Evolutionary conservation across 2,113 vertebrate genomes (phyloP).

Genomic region (Crotalus viridis): DNA sequence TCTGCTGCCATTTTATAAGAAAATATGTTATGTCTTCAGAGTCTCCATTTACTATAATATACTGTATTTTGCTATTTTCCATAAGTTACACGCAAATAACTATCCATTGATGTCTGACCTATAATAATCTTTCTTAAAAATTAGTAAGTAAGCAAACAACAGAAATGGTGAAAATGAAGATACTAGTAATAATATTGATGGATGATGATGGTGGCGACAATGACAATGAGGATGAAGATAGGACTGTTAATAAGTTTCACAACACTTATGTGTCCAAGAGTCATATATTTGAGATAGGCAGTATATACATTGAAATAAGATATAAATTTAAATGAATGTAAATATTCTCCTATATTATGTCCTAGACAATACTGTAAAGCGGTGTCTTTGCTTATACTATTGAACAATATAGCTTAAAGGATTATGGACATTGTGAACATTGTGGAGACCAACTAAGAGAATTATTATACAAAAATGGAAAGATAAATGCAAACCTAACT

Average conservation of each 20-base stretch:
- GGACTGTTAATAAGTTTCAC: neutral
- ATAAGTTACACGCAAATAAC: neutral
- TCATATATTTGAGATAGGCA: neutral
- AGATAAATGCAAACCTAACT: neutral
- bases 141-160: neutral
- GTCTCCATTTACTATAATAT: neutral
- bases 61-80: neutral
- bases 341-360: neutral
- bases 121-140: neutral
- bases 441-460: neutral
- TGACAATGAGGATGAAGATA: neutral
- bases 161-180: neutral
- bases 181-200: neutral
- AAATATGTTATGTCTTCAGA: neutral
- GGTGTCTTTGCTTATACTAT: neutral
- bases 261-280: neutral
- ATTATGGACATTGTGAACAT: neutral
- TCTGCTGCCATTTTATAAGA: neutral
- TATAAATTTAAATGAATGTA: neutral
- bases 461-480: neutral
- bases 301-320: neutral
- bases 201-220: neutral
- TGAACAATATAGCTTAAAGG: neutral
- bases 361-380: neutral
- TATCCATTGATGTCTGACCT: neutral